phyloP scores from a whole-genome alignment of 2,113 vertebrate species.

The Sminthopsis crassicaudata region DNA sequence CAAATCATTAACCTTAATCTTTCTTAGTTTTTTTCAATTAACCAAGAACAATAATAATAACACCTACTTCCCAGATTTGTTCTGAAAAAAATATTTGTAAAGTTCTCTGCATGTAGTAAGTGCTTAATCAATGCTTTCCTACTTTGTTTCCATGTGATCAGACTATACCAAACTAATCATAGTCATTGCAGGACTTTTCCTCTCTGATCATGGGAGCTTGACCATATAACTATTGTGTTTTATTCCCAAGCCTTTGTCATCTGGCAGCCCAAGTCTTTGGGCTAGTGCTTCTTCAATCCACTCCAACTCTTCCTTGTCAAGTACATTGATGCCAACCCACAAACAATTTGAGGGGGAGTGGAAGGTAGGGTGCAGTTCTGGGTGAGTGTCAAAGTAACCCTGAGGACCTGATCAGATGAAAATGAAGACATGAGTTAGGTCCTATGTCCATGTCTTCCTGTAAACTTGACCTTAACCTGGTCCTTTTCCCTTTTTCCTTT shows the following conservation, averaged over 20 bases:
- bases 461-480: not conserved
- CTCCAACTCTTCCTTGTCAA: not conserved
- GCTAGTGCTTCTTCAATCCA: not conserved
- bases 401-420: not conserved
- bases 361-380: not conserved
- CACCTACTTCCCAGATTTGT: not conserved
- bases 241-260: not conserved
- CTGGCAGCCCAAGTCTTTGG: not conserved
- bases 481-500: not conserved
- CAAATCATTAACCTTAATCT: not conserved
- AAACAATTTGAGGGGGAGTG: not conserved
- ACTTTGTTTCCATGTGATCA: not conserved
- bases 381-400: not conserved
- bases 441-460: not conserved
- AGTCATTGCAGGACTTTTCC: not conserved
- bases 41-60: not conserved
- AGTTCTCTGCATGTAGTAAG: not conserved
- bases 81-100: not conserved
- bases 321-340: not conserved
- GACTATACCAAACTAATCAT: not conserved
- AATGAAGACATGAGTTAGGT: not conserved
- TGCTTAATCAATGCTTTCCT: not conserved
- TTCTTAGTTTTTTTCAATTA: not conserved
- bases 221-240: not conserved
- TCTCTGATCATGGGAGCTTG: not conserved